Percentiles rank a stretch among this genome's conserved stretches.
Conservation (phyloP, 1,140 invertebrate species). For the Caenorhabditis tropicalis region DNA sequence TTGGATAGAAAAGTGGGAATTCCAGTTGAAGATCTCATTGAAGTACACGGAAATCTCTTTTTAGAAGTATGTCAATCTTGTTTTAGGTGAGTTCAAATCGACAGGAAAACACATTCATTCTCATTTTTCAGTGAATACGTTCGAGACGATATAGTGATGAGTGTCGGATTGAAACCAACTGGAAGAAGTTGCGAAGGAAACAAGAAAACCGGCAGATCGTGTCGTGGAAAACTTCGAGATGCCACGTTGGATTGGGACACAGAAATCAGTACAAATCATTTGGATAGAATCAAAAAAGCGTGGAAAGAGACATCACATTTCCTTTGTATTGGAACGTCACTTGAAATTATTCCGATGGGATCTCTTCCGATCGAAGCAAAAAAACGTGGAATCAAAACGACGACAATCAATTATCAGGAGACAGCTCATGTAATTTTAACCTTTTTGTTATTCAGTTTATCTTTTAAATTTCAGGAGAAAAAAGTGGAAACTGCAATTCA, state of each 20-base stretch:
- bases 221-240: constrained; percentile 84
- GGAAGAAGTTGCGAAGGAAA: constrained; percentile 79
- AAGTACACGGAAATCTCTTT: constrained; percentile 98
- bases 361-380: constrained; percentile 88
- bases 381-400: constrained; percentile 86
- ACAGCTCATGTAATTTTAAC: constrained; percentile 84
- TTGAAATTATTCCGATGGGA: constrained; percentile 96
- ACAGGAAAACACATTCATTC: background rate
- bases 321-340: constrained; percentile 90
- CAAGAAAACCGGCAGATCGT: constrained; percentile 68
- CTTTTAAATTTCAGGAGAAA: background rate
- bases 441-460: background rate
- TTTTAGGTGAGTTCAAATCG: constrained; percentile 77
- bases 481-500: constrained; percentile 4
- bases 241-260: constrained; percentile 93
- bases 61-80: constrained; percentile 90
- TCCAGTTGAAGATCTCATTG: constrained; percentile 81
- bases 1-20: constrained; percentile 90
- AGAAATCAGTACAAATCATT: background rate
- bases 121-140: constrained; percentile 60
- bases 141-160: constrained; percentile 57
- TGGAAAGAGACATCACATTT: constrained; percentile 66
- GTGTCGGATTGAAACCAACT: constrained; percentile 83
- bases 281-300: constrained; percentile 6
- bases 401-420: constrained; percentile 93